Evolutionary conservation across 1,140 invertebrate species (phyloP), one percentile per base, ranked within the genome.

Genomic region (Aphaenogaster floridana): DNA sequence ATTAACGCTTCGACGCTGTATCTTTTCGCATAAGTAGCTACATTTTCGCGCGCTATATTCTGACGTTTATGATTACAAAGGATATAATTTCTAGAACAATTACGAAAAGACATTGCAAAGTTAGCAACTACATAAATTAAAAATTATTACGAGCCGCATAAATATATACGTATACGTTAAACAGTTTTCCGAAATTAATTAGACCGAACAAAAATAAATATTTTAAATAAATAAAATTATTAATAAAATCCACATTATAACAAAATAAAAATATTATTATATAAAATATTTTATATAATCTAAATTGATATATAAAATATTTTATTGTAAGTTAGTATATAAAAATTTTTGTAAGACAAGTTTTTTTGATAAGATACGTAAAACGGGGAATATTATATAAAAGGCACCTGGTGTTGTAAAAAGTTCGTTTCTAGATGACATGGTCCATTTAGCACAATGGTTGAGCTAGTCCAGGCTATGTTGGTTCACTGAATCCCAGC

Each of bases 361-460:
- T 8, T 9, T 15, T 21, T 52, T 42, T 48, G 7, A 8, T 69
- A 54, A 80, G 17, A 81, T 57, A 80, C 50, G 36, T 54, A 42
- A 54, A 42, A 15, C 17, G 7, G 79, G 28, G 34, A 28, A 72
- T 34, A 57, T 69, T 2, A 36, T 15, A 36, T 71, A 81, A 72
- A 84, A 84, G 13, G 1, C 5, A 3, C 48, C 45, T 42, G 57
- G 28, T 54, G 15, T 45, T 17, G 42, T 61, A 83, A 83, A 81
- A 61, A 11, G 15, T 17, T 61, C 68, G n/a, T 13, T 74, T 76
- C 17, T 76, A 84, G 42, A 42, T 84, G 34, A 84, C 57, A 83
- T 48, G 69, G 80, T 76, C 80, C 80, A 84, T 84, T 83, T 74
- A 83, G 54, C 68, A 74, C 13, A 83, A 83, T 74, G 42, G 42